Evolutionary conservation across 2,888 invertebrate species (phyloP).

Genomic region (Aethes cnicana): DNA sequence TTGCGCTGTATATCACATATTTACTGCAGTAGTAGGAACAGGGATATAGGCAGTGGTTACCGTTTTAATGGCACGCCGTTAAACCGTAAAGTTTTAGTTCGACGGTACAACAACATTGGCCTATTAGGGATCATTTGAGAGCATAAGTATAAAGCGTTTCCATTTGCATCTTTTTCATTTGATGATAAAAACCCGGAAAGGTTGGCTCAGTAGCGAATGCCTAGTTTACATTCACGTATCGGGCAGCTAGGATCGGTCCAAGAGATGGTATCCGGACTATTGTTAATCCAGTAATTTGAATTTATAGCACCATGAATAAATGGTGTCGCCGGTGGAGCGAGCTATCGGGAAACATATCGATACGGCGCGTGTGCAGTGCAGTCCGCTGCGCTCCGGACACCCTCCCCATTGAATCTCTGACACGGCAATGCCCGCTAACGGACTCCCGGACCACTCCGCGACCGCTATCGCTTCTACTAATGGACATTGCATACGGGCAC

Average conservation of each 20-base stretch:
- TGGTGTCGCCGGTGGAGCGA: constrained; percentile 63
- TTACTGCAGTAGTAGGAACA: constrained; percentile 34
- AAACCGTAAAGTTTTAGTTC: constrained; percentile 45
- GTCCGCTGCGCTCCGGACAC: constrained; percentile 26
- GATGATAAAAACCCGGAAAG: no score
- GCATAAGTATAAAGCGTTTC: no score
- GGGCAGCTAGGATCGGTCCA: constrained; percentile 56
- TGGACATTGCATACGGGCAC: constrained; percentile 11
- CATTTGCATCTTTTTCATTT: no score
- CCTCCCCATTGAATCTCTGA: constrained; percentile 46
- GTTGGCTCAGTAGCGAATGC: constrained; percentile 46
- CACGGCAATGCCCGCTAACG: constrained; percentile 48
- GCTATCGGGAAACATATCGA: constrained; percentile 74
- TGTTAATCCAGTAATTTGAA: constrained; percentile 83
- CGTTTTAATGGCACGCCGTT: constrained; percentile 49
- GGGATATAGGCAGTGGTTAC: constrained; percentile 47
- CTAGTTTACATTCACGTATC: constrained; percentile 53
- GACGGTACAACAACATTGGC: constrained; percentile 18
- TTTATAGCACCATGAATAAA: constrained; percentile 81
- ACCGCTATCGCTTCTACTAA: constrained; percentile 19
- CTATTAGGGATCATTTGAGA: background rate
- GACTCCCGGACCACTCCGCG: constrained; percentile 18
- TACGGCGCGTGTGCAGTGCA: constrained; percentile 43
- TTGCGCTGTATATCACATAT: constrained; percentile 45
- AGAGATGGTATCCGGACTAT: constrained; percentile 77